Evolutionary conservation across 2,113 vertebrate species (phyloP), one percentile per base, ranked within the genome.

Genomic region (Cyprinodon brontotheroides): DNA sequence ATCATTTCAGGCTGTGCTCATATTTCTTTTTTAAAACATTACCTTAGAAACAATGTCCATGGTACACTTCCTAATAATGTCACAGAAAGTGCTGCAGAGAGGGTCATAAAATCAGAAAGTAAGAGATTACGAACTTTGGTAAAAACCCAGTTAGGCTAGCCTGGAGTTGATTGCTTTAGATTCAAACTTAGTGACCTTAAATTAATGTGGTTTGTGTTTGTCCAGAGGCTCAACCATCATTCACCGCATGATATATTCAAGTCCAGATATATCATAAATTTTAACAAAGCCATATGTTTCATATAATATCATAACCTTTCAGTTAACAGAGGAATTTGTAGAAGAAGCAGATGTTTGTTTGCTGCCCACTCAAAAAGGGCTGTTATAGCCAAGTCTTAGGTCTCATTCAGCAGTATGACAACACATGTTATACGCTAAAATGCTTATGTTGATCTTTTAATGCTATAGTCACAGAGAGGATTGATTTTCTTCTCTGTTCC

Each of bases 11-110:
- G 88, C 92, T 90, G 87, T 86, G 87, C 94, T 95, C 92, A 87
- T 94, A 95, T 95, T 95, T 95, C 94, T 94, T 93, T 93, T 90
- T 92, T 86, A 91, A 90, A 93, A 95, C 94, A 96, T 95, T 95
- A 94, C 96, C 96, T 96, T 95, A 92, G 86, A 91, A 92, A 87
- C 95, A 96, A 96, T 94, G 95, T 96, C 95, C 95, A 93, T 92
- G 94, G 94, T 96, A 94, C 95, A 94, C 94, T 95, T 94, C 93
- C 93, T 95, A 95, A 93, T 94, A 94, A 95, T 91, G 84, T 93
- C 94, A 96, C 77, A 86, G 47, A 78, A 89, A 87, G 75, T 78
- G 71, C 68, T 13, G 57, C 47, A 67, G 11, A 72, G 68, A 81
- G 71, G 77, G 80, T 84, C 82, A 84, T 83, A 77, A 83, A 86